phyloP scores from a whole-genome alignment of 2,888 invertebrate species.

The Pecten maximus region DNA sequence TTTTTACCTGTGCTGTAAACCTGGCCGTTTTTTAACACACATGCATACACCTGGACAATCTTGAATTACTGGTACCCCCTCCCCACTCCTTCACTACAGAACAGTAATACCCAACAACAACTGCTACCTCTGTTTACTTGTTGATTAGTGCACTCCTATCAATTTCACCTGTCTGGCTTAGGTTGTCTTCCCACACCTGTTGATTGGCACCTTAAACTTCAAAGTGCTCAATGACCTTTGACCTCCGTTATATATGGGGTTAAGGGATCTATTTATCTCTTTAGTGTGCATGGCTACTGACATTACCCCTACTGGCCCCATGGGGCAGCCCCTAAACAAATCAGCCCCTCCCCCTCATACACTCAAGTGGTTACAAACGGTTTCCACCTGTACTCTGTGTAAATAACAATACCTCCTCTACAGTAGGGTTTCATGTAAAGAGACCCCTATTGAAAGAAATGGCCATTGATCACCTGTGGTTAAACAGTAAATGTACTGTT shows the following conservation, averaged over 20 bases:
- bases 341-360: background rate
- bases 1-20: too few species aligned
- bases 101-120: background rate
- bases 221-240: slow-evolving; percentile 9
- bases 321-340: slow-evolving; percentile 30
- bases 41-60: background rate
- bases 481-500: slow-evolving; percentile 20
- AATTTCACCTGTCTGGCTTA: slow-evolving; percentile 24
- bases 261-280: slow-evolving; percentile 12
- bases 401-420: background rate
- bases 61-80: background rate
- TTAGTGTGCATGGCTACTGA: slow-evolving; percentile 4
- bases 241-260: background rate
- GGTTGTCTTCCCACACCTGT: slow-evolving; percentile 13
- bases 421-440: background rate
- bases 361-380: slow-evolving; percentile 18
- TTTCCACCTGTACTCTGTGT: background rate
- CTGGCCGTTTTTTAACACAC: too few species aligned
- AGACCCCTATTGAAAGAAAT: slow-evolving; percentile 20
- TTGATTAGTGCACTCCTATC: slow-evolving; percentile 20
- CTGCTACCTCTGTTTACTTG: slow-evolving; percentile 18
- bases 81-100: background rate
- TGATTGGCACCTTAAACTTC: slow-evolving; percentile 31
- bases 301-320: background rate
- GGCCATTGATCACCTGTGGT: slow-evolving; percentile 25